These are phyloP conservation scores for Tetrao urogallus DNA, from an alignment of 2,113 vertebrate genomes.

Conservation along the genomic window DNA sequence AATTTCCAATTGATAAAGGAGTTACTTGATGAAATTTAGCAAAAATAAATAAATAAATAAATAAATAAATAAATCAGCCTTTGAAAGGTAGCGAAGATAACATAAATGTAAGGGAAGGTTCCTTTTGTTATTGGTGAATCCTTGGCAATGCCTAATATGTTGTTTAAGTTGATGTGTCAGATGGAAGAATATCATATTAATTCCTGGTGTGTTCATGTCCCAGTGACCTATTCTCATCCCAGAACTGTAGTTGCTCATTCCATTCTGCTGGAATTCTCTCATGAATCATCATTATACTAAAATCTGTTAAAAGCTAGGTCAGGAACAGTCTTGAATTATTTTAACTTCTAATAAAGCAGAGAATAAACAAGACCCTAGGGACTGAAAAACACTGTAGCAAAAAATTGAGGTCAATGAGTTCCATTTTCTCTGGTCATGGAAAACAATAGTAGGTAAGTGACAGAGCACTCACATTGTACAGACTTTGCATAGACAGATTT, in stretches of 20 bases:
- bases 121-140: background rate
- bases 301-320: conserved; percentile 27
- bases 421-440: conserved; percentile 5
- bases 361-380: conserved; percentile 33
- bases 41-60: background rate
- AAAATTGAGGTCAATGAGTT: conserved; percentile 40
- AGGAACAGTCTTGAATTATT: conserved; percentile 33
- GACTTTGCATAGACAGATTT: background rate
- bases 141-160: background rate
- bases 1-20: background rate
- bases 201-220: background rate
- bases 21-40: background rate
- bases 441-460: background rate
- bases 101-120: background rate
- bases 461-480: background rate
- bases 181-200: background rate
- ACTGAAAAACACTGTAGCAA: conserved; percentile 10
- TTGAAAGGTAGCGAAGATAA: background rate
- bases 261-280: conserved; percentile 26
- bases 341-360: conserved; percentile 48
- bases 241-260: background rate
- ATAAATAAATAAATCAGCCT: background rate
- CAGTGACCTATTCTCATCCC: background rate
- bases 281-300: conserved; percentile 1
- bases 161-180: background rate